A percentile compares a stretch with the other conserved stretches of the same genome.
These are phyloP conservation scores for Hymenopus coronatus DNA, from an alignment of 2,888 invertebrate genomes.

Conservation along the genomic window DNA sequence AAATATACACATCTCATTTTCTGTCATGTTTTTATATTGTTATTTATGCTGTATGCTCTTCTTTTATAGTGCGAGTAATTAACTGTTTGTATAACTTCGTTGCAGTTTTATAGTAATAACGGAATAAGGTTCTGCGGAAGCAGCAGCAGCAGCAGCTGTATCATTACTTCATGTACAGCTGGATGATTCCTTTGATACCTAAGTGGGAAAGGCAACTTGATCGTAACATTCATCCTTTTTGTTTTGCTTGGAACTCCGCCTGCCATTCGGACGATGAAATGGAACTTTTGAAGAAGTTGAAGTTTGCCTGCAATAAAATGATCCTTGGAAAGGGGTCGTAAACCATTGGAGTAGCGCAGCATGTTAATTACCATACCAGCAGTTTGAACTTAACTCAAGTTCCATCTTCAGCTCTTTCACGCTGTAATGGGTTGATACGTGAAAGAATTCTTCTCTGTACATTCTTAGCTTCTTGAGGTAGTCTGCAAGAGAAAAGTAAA, in stretches of 20 bases:
- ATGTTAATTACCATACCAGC: background rate
- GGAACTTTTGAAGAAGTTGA: background rate
- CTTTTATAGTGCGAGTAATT: too few relatives aligned
- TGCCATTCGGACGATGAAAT: background rate
- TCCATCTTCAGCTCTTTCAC: background rate
- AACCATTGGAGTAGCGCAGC: background rate
- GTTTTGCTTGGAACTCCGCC: background rate
- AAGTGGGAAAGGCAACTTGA: background rate
- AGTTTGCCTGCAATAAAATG: background rate
- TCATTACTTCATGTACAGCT: background rate
- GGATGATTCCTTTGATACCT: background rate
- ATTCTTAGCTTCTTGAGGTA: background rate
- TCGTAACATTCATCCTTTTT: background rate
- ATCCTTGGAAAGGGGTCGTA: background rate
- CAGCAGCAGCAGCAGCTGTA: background rate
- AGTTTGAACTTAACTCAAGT: background rate
- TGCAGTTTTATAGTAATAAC: too few relatives aligned
- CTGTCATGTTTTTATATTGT: too few relatives aligned
- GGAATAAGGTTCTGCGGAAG: background rate
- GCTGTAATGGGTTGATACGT: background rate
- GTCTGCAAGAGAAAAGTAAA: too few relatives aligned
- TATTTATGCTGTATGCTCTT: too few relatives aligned
- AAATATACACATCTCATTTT: too few relatives aligned
- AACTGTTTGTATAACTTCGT: too few relatives aligned
- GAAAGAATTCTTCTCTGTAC: background rate